Base-by-base conservation (phyloP, 2,113 vertebrate species). In the Myxocyprinus asiaticus region DNA sequence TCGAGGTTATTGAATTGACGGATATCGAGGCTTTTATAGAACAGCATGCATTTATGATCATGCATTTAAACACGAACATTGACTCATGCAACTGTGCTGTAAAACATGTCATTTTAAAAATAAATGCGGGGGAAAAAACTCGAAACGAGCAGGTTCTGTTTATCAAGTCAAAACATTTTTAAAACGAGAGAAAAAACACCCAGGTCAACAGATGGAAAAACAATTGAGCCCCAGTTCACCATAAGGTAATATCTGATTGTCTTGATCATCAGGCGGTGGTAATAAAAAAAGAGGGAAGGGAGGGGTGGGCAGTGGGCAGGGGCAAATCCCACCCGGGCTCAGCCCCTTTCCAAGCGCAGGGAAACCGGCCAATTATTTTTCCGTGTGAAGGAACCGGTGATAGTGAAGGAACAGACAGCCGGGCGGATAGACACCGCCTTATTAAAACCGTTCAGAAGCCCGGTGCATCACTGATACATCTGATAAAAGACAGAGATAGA, bases 281-380 rank as follows among this genome's bases (percentile, higher is more conserved):
- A 53, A 85, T 70, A 74, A 83, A 85, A 82, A 53, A 15, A 15
- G 6, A 48, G 47, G 85, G 22, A 33, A 3, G 22, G 22, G 3
- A 3, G 22, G 22, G n/a, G n/a, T n/a, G n/a, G n/a, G n/a, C n/a
- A n/a, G 22, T 33, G 77, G 47, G 67, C 53, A 64, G 76, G 14
- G 0, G 0, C 45, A 0, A 7, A 84, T 90, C 87, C 88, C 89
- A 67, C 69, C 79, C 88, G 89, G 22, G 86, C 69, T 0, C 68
- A 74, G 42, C 72, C 68, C 45, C 82, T 84, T 89, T 82, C 78
- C 80, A 51, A 78, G 83, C 77, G 79, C 15, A 0, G 85, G 86
- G 85, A 90, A 90, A 91, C 86, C 87, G 83, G 88, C 87, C 91
- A 92, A 90, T 92, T 93, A 91, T 93, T 93, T 94, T 93, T 93